A percentile compares a stretch with the other conserved stretches of the same genome.
phyloP scores from a whole-genome alignment of 2,113 vertebrate species.

The Clarias batrachus region DNA sequence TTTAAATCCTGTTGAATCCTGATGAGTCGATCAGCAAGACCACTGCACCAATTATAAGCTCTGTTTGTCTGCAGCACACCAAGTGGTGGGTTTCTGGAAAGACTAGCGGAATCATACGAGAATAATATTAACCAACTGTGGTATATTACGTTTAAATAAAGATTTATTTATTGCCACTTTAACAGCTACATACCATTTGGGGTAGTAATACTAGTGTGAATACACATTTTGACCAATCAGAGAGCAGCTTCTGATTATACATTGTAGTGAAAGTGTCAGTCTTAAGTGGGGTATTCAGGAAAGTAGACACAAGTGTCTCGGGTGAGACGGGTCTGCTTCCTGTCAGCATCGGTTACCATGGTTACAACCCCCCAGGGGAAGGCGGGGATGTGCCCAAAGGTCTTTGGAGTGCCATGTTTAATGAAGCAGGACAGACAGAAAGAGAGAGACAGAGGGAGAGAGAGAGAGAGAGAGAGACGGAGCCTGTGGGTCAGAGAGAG shows the following conservation, averaged over 20 bases:
- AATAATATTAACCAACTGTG: background rate
- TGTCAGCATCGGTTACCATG: conserved; percentile 59
- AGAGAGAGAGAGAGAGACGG: conserved; percentile 11
- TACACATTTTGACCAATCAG: background rate
- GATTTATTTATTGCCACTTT: background rate
- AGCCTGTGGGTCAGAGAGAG: conserved; percentile 45
- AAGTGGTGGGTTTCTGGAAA: background rate
- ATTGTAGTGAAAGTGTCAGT: no score
- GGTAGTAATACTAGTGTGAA: no score
- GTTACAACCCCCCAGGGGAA: conserved; percentile 46
- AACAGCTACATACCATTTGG: background rate
- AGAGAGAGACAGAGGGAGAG: background rate
- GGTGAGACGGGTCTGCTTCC: conserved; percentile 7
- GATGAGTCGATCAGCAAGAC: background rate
- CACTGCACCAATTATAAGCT: background rate
- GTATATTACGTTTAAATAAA: background rate
- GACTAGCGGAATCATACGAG: background rate
- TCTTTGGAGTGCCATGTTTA: conserved; percentile 58
- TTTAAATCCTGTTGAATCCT: background rate
- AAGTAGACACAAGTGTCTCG: background rate
- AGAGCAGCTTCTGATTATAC: background rate
- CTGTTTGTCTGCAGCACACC: background rate
- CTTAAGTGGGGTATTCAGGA: background rate
- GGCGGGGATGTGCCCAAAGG: conserved; percentile 55
- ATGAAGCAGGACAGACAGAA: conserved; percentile 41